A percentile compares a stretch with the other conserved stretches of the same genome.
These are phyloP conservation scores for Sisyra nigra DNA, from an alignment of 2,888 invertebrate genomes.

Conservation along the genomic window DNA sequence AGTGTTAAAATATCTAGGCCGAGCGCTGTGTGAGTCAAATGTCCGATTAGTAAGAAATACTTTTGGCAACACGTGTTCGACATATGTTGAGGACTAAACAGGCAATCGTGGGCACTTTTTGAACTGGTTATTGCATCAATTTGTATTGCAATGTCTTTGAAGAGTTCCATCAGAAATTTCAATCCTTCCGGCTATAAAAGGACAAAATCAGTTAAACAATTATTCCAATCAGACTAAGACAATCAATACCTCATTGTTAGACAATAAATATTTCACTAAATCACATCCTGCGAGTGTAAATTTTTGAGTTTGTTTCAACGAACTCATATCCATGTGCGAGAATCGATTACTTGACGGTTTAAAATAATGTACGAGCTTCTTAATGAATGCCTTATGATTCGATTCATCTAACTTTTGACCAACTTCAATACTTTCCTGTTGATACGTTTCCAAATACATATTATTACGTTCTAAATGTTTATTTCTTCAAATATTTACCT, in stretches of 20 bases:
- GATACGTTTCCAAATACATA: too few relatives aligned
- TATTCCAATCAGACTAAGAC: too few relatives aligned
- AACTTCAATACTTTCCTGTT: conserved; percentile 22
- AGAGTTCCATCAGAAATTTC: conserved; percentile 57
- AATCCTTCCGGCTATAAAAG: conserved; percentile 34
- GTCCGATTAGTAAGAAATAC: conserved; percentile 87
- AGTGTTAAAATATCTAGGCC: conserved; percentile 58
- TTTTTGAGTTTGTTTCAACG: conserved; percentile 37
- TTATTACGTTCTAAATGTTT: background rate
- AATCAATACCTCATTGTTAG: conserved; percentile 20
- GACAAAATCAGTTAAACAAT: background rate
- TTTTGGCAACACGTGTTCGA: conserved; percentile 81
- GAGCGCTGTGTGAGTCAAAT: conserved; percentile 54
- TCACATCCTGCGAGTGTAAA: conserved; percentile 54
- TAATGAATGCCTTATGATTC: conserved; percentile 47
- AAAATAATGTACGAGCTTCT: conserved; percentile 67
- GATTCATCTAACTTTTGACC: conserved; percentile 46
- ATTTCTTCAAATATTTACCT: conserved; percentile 25
- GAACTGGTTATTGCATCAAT: conserved; percentile 54
- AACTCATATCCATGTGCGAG: conserved; percentile 64
- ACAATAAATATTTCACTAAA: conserved; percentile 56
- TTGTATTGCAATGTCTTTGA: conserved; percentile 63
- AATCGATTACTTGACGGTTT: conserved; percentile 79
- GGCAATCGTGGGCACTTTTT: conserved; percentile 66
- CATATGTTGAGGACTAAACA: conserved; percentile 79